A percentile compares a stretch with the other conserved stretches of the same genome.
Evolutionary conservation across 53 echinoderm and acorn worm species (phyloP).

Genomic region (Holothuria leucospilota): DNA sequence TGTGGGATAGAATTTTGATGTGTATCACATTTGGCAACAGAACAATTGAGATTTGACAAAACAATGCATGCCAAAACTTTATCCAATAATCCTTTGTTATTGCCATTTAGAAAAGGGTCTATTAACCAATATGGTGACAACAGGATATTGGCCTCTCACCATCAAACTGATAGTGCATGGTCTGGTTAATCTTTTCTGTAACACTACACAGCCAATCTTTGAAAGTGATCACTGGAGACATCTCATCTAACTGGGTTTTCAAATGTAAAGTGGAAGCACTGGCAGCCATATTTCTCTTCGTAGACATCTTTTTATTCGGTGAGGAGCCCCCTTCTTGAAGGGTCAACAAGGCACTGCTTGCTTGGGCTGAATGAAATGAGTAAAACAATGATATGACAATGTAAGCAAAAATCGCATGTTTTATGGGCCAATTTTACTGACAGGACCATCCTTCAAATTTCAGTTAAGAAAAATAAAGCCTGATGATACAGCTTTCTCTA

Average conservation of each 20-base stretch:
- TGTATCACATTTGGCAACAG: background rate
- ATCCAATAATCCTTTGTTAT: too few species aligned
- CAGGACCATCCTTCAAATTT: too few species aligned
- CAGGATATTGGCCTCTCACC: slow-evolving; percentile 53
- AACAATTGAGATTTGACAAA: background rate
- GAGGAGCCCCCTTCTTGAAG: slow-evolving; percentile 87
- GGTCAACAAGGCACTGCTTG: slow-evolving; percentile 94
- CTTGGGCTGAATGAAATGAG: slow-evolving; percentile 68
- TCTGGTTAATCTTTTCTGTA: slow-evolving; percentile 96
- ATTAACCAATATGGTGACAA: background rate
- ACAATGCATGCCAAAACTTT: too few species aligned
- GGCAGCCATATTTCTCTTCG: slow-evolving; percentile 17
- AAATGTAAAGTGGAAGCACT: background rate
- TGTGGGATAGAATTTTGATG: too few species aligned
- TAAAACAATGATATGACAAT: background rate
- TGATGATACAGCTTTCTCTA: too few species aligned
- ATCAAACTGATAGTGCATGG: slow-evolving; percentile 98
- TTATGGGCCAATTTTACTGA: too few species aligned
- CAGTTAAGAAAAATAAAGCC: too few species aligned
- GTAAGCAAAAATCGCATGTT: background rate
- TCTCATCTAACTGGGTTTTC: slow-evolving; percentile 36
- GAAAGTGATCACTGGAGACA: slow-evolving; percentile 68
- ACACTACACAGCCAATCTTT: slow-evolving; percentile 88
- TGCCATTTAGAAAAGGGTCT: too few species aligned
- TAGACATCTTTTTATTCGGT: slow-evolving; percentile 63